Base-by-base conservation (phyloP, 2,888 invertebrate species). In the Anaspis maculata region DNA sequence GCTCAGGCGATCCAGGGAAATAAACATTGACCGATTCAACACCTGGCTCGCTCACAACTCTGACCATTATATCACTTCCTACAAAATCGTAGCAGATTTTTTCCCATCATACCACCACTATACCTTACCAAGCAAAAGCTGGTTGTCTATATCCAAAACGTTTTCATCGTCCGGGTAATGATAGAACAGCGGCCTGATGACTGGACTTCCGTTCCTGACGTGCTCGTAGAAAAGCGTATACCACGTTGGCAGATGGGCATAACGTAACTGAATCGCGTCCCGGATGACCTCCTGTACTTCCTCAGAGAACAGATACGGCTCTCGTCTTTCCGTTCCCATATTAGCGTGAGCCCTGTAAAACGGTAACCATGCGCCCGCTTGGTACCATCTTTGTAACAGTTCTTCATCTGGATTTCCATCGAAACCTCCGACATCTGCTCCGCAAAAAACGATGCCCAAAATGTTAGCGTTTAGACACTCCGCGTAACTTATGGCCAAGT, bases 341-440 rank as follows among this genome's bases (percentile, higher is more conserved):
- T 95, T 95, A 0, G 97, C 87, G 66, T 98, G 97, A 1, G 86
- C 85, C 44, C 97, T 77, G 75, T 88, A 89, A 72, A 97, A 97
- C 11, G 96, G 88, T 46, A 92, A 79, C 74, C 84, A 96, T 0
- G 88, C 85, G 1, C 76, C 96, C 1, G 32, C 32, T 19, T 90
- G 66, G 1, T 54, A 62, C 55, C 54, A 59, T 37, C 97, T 72
- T 13, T 84, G 76, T 52, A 94, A 73, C 11, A 98, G 72, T 61
- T 97, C 92, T 0, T 76, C 64, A 42, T 91, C 89, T 0, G 95
- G 94, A 41, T 83, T 82, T 69, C 83, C 82, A 69, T 94, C 92
- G 73, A 97, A 98, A 0, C 97, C 97, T 3, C 92, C 96, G 13
- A 98, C 80, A 65, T 98, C 97, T 3, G 96, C 90, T 3, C 97